phyloP scores from a whole-genome alignment of 2,113 vertebrate genomes.

The Larimichthys crocea region DNA sequence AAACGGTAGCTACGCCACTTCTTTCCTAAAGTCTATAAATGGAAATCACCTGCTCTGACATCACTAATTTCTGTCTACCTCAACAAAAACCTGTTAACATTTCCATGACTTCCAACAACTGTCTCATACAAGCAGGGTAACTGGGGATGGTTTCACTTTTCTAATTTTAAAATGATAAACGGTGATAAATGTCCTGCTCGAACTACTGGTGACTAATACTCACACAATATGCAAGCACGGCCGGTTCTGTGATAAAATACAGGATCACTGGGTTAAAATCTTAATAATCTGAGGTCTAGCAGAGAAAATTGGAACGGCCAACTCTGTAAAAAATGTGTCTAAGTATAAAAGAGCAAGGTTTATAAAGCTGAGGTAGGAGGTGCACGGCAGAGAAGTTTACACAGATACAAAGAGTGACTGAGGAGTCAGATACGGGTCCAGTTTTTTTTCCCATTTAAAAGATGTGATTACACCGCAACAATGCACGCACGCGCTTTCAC shows the following conservation, averaged over 20 bases:
- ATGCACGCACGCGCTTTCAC: slow-evolving; percentile 45
- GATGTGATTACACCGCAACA: slow-evolving; percentile 75
- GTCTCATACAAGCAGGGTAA: neutral
- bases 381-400: slow-evolving; percentile 41
- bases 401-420: slow-evolving; percentile 38
- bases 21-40: neutral
- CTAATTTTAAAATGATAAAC: neutral
- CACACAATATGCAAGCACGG: neutral
- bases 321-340: neutral
- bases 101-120: neutral
- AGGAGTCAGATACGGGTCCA: slow-evolving; percentile 59
- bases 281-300: neutral
- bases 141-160: neutral
- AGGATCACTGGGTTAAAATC: neutral
- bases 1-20: no score
- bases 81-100: neutral
- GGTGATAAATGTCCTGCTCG: neutral
- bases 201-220: no score
- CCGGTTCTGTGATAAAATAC: neutral
- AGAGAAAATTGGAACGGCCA: neutral
- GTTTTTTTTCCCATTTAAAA: slow-evolving; percentile 74
- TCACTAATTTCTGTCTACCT: neutral
- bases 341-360: slow-evolving; percentile 19
- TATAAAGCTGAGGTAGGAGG: slow-evolving; percentile 25
- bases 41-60: neutral